Conservation (phyloP, 2,888 invertebrate species). For the Epinotia nisella region DNA sequence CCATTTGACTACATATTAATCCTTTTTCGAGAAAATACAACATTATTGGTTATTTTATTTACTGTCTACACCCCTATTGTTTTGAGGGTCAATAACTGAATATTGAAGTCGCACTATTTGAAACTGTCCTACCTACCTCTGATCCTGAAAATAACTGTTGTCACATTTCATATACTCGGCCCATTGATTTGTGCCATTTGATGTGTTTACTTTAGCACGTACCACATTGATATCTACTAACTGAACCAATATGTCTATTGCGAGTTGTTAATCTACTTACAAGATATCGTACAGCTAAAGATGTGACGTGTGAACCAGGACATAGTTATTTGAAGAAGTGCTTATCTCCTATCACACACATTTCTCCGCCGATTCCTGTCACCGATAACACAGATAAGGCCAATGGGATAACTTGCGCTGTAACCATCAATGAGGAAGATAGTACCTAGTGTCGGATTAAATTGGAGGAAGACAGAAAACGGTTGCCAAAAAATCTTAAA, state of each 20-base stretch:
- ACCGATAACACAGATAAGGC: constrained; percentile 27
- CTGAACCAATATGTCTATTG: not conserved
- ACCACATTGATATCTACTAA: not conserved
- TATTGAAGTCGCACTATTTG: too few relatives aligned
- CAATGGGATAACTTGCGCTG: constrained; percentile 25
- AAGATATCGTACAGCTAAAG: not conserved
- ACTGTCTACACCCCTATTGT: too few relatives aligned
- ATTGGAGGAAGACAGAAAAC: not conserved
- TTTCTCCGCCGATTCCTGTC: constrained; percentile 26
- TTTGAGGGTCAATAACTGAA: too few relatives aligned
- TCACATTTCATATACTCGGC: too few relatives aligned
- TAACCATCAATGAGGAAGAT: constrained; percentile 12
- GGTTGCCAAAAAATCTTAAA: not conserved
- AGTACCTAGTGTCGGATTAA: not conserved
- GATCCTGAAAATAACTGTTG: too few relatives aligned
- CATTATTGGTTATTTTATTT: too few relatives aligned
- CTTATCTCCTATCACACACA: constrained; percentile 28
- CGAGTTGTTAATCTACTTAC: not conserved
- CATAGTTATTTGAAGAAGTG: constrained; percentile 16
- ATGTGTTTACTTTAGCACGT: not conserved
- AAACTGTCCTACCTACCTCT: too few relatives aligned
- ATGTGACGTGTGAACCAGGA: constrained; percentile 38
- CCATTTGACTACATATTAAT: too few relatives aligned
- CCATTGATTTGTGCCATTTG: not conserved
- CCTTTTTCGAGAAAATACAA: too few relatives aligned